Base-by-base conservation (phyloP, 2,113 vertebrate genomes). In the Mandrillus leucophaeus region DNA sequence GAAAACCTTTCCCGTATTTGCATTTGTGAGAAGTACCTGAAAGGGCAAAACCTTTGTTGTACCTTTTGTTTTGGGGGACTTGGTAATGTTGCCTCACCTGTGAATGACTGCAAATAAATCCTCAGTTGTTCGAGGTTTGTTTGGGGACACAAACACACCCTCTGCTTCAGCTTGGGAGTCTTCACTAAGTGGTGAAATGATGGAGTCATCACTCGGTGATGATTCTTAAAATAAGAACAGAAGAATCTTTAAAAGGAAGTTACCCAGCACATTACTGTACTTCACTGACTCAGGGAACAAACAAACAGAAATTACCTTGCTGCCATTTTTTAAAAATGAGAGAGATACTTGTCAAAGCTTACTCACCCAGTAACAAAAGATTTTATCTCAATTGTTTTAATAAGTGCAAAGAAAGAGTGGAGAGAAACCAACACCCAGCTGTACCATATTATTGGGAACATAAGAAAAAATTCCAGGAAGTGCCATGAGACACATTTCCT, bases 61-160 rank as follows among this genome's bases (percentile, higher is more conserved):
- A n/a, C 10, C 70, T 92, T 83, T 90, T 66, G 84, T 48, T 64
- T 52, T 20, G 11, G 5, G 25, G 13, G 7, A n/a, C 48, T 23
- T 72, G 52, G 20, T 68, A 92, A 90, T 23, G 55, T 32, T 95
- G 64, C 48, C 98, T 98, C 97, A 99, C 99, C 99, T 99, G 99
- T 99, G 99, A 99, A 99, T 99, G 99, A 99, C 99, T 90, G 99
- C 99, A 98, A 99, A 99, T 92, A 99, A 98, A 98, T 99, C 99
- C 98, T 99, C 99, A 0, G 99, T 99, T 96, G 99, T 99, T 96
- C 99, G 99, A 94, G 99, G 99, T 98, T 99, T 99, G 98, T 99
- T 99, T 95, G 99, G 99, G 95, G 99, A 99, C 89, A 99, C 99
- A 95, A 99, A 99, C 97, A 99, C 99, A 59, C 99, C 99, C 96